Percentiles rank a stretch among this genome's conserved stretches.
Conservation (phyloP, 2,888 invertebrate species). For the Ypsolopha scabrella region DNA sequence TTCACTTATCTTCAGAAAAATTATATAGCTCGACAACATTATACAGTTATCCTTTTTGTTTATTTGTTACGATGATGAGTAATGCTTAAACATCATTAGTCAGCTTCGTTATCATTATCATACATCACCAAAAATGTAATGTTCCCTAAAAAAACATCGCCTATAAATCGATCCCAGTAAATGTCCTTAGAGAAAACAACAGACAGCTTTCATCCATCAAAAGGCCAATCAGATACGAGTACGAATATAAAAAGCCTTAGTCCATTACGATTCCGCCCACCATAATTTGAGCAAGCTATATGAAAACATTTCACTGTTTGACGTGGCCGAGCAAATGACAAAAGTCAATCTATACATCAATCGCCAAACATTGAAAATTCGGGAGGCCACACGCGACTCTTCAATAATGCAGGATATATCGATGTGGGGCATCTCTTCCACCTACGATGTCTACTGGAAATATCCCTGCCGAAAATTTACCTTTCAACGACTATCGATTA, state of each 20-base stretch:
- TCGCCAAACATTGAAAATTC: constrained; percentile 69
- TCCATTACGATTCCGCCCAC: constrained; percentile 55
- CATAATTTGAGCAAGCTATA: constrained; percentile 56
- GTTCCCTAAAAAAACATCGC: constrained; percentile 18
- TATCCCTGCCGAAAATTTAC: constrained; percentile 26
- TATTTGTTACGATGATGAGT: too few species aligned
- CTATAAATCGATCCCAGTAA: constrained; percentile 25
- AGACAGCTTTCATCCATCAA: constrained; percentile 52
- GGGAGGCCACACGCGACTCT: constrained; percentile 64
- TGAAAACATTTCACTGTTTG: constrained; percentile 66
- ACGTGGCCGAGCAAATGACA: constrained; percentile 66
- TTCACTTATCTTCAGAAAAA: background rate
- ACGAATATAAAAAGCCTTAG: constrained; percentile 47
- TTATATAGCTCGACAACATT: background rate
- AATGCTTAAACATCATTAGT: background rate
- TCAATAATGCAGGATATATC: constrained; percentile 68
- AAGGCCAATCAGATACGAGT: constrained; percentile 52
- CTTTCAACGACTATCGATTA: background rate
- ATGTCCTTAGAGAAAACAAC: constrained; percentile 41
- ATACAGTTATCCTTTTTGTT: background rate
- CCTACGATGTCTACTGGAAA: constrained; percentile 16
- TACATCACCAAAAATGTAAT: constrained; percentile 6
- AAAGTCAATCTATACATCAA: constrained; percentile 70
- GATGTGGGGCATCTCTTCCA: constrained; percentile 60
- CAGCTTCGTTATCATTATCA: constrained; percentile 1